Conservation (phyloP, 2,113 vertebrate genomes). For the Ahaetulla prasina region DNA sequence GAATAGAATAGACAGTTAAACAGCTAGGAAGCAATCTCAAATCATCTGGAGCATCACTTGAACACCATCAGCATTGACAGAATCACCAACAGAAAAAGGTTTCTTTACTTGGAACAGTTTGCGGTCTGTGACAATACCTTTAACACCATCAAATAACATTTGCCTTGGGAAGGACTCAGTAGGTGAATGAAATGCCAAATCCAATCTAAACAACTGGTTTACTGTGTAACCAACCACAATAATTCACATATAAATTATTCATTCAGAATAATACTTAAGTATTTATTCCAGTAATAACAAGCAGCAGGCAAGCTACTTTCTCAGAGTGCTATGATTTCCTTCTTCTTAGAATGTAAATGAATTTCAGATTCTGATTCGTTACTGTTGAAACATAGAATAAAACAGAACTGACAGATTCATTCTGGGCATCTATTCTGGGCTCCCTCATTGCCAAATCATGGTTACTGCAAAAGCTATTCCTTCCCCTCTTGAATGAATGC, state of each 20-base stretch:
- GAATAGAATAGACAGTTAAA: neutral
- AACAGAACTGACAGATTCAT: slow-evolving; percentile 50
- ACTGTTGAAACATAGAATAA: slow-evolving; percentile 52
- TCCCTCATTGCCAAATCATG: slow-evolving; percentile 46
- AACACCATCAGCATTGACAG: neutral
- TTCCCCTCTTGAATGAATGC: slow-evolving; percentile 14
- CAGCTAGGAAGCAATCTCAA: neutral
- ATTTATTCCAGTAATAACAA: slow-evolving; percentile 10
- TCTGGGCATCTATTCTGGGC: slow-evolving; percentile 39
- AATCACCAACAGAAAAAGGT: neutral
- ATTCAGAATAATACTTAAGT: neutral
- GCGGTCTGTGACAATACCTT: neutral
- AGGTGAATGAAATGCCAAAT: neutral
- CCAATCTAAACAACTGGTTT: neutral
- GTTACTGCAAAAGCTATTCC: slow-evolving; percentile 41
- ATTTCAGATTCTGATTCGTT: slow-evolving; percentile 43
- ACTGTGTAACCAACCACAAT: neutral
- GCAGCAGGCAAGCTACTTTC: slow-evolving; percentile 20
- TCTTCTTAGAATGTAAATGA: slow-evolving; percentile 29
- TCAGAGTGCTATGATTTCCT: slow-evolving; percentile 26
- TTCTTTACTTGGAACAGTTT: neutral
- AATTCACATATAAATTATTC: neutral
- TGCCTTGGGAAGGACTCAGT: neutral
- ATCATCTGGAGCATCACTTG: neutral
- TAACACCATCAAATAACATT: neutral